Percentiles rank a stretch among this genome's conserved stretches.
phyloP scores from a whole-genome alignment of 2,113 vertebrate genomes.

The Orientallactaga bullata region DNA sequence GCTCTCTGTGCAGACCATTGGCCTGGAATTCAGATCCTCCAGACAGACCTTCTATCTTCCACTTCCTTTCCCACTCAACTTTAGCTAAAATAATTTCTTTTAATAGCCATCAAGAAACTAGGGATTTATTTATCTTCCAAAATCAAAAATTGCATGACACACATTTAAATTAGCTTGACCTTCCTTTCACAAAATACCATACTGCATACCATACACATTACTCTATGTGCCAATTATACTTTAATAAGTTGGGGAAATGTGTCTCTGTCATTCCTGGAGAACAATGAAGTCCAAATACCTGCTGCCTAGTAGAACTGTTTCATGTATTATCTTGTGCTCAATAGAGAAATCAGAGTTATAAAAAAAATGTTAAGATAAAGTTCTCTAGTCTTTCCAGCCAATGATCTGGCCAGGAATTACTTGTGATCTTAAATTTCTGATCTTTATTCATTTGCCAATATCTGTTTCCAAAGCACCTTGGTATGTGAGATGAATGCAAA shows the following conservation, averaged over 20 bases:
- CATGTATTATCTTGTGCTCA: not conserved
- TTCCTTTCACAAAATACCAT: not conserved
- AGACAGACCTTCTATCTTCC: too few relatives aligned
- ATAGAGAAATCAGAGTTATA: not conserved
- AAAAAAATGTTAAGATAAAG: not conserved
- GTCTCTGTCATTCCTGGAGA: not conserved
- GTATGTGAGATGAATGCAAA: conserved; percentile 41
- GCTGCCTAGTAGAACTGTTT: not conserved
- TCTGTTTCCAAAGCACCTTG: conserved; percentile 35
- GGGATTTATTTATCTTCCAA: not conserved
- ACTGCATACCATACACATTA: not conserved
- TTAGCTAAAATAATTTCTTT: not conserved
- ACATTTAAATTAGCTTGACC: not conserved
- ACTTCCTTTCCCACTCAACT: not conserved
- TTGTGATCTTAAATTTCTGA: conserved; percentile 34
- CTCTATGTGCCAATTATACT: not conserved
- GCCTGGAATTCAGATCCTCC: too few relatives aligned
- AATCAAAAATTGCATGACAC: not conserved
- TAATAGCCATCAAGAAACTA: not conserved
- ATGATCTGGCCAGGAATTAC: conserved; percentile 10
- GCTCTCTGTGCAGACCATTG: too few relatives aligned
- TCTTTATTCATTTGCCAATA: not conserved
- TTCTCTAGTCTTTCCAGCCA: not conserved
- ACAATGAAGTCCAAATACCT: not conserved
- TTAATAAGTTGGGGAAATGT: not conserved